Conservation (phyloP, 2,797 vertebrate genomes). For the Acrossocheilus fasciatus region DNA sequence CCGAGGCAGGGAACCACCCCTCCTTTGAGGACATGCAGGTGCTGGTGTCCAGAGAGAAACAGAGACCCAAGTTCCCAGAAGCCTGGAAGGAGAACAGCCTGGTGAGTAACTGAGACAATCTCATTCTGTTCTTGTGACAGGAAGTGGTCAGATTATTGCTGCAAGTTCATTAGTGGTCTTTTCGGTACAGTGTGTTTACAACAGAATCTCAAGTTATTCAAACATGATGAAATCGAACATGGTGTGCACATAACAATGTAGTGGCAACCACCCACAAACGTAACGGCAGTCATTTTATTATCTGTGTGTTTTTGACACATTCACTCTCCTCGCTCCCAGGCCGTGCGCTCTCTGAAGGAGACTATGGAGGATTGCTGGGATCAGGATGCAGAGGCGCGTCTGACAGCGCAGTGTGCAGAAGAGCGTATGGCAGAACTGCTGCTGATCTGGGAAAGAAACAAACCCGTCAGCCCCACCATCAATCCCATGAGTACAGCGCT, state of each 20-base stretch:
- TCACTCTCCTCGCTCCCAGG: constrained; percentile 70
- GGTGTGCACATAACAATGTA: background rate
- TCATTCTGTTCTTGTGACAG: constrained; percentile 39
- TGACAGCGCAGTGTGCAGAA: constrained; percentile 94
- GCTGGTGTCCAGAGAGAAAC: constrained; percentile 91
- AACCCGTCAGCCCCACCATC: constrained; percentile 87
- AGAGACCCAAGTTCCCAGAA: constrained; percentile 92
- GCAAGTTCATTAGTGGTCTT: background rate
- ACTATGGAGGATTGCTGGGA: constrained; percentile 99
- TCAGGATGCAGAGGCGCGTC: constrained; percentile 93
- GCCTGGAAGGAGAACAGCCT: constrained; percentile 94
- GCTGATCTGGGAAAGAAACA: constrained; percentile 90
- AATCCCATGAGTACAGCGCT: constrained; percentile 87
- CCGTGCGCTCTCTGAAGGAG: constrained; percentile 92
- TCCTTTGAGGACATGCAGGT: constrained; percentile 96
- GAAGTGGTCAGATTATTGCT: constrained; percentile 30
- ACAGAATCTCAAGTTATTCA: background rate
- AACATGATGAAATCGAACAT: background rate
- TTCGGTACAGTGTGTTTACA: background rate
- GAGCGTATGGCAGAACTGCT: constrained; percentile 92
- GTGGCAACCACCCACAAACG: background rate
- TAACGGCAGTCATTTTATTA: background rate
- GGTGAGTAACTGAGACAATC: constrained; percentile 73
- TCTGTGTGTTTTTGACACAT: background rate
- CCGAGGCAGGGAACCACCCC: constrained; percentile 92